These are phyloP conservation scores for Stegana nigrithorax DNA, from an alignment of 2,888 invertebrate genomes.

Conservation along the genomic window DNA sequence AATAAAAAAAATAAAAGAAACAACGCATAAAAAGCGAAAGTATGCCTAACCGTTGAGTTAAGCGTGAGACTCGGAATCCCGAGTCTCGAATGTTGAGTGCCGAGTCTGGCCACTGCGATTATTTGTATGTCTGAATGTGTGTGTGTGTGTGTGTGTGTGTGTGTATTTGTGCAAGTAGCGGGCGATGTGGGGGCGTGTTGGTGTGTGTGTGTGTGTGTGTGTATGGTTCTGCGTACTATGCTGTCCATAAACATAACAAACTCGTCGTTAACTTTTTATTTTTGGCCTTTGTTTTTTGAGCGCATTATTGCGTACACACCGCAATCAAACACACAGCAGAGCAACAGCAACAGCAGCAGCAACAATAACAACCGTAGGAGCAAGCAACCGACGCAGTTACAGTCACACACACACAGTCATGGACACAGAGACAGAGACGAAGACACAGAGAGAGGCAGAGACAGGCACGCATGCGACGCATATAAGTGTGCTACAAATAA, in stretches of 20 bases:
- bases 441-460: neutral
- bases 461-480: constrained; percentile 41
- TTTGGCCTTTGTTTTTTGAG: constrained; percentile 49
- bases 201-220: constrained; percentile 19
- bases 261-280: constrained; percentile 63
- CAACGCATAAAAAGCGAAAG: constrained; percentile 7
- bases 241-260: constrained; percentile 59
- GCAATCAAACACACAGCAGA: neutral
- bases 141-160: neutral
- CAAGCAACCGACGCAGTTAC: too few species aligned
- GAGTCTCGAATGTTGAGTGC: too few species aligned
- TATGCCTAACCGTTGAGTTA: constrained; percentile 18
- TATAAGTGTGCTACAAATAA: constrained; percentile 50
- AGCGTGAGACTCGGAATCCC: too few species aligned
- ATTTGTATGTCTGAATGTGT: neutral
- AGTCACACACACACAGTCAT: neutral
- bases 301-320: constrained; percentile 47
- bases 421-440: neutral
- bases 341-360: too few species aligned
- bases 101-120: too few species aligned
- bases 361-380: too few species aligned
- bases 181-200: neutral
- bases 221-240: constrained; percentile 47
- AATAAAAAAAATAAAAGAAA: constrained; percentile 6
- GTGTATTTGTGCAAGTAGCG: neutral